Conservation (phyloP, 2,888 invertebrate species). For the Drosophila birchii region DNA sequence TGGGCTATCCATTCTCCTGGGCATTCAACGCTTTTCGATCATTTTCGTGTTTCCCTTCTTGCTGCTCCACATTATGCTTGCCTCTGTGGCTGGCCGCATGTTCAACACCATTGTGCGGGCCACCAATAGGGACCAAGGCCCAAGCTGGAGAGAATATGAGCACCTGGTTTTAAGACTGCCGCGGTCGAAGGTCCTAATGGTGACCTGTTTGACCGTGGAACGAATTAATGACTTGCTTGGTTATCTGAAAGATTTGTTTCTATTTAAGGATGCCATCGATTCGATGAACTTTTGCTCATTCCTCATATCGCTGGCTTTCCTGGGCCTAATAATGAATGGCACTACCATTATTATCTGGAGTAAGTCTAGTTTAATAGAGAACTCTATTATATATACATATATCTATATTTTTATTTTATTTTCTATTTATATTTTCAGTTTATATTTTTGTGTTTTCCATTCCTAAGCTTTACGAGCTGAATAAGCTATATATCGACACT, state of each 20-base stretch:
- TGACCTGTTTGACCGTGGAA: not conserved
- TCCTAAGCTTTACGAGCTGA: not conserved
- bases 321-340: not conserved
- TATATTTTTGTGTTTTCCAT: not conserved
- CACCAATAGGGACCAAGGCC: rapidly evolving
- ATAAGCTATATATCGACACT: not conserved
- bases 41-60: not conserved
- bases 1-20: not conserved
- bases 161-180: not conserved
- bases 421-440: not conserved
- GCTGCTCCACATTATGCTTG: not conserved
- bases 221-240: not conserved
- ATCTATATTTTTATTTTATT: not conserved
- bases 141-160: not conserved
- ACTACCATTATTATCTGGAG: not conserved
- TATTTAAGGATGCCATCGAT: not conserved
- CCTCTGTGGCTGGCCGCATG: not conserved
- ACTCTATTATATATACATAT: no score
- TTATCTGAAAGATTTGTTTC: not conserved
- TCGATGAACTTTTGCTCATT: not conserved
- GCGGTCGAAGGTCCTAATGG: not conserved
- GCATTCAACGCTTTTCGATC: not conserved
- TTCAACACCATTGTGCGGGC: not conserved
- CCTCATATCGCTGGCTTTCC: not conserved
- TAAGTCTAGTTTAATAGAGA: not conserved